A percentile compares a stretch with the other conserved stretches of the same genome.
phyloP scores from a whole-genome alignment of 2,113 vertebrate species.

The Lasiurus borealis region DNA sequence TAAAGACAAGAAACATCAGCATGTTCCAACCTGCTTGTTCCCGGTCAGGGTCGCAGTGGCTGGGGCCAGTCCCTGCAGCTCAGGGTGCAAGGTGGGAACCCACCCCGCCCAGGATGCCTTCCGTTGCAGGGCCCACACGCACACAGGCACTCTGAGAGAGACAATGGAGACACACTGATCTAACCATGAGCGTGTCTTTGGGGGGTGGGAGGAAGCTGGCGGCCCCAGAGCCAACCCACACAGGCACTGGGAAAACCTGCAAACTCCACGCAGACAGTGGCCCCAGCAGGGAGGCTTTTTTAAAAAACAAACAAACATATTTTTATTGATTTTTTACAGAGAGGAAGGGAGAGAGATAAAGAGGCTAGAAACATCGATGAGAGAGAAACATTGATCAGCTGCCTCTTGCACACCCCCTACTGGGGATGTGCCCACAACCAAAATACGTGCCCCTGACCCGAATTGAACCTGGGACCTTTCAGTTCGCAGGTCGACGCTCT shows the following conservation, averaged over 20 bases:
- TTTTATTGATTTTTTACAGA: too few relatives aligned
- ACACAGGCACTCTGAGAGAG: fast-evolving
- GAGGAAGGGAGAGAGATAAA: too few relatives aligned
- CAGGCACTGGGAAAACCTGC: too few relatives aligned
- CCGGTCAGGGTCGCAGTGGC: background rate
- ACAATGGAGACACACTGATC: background rate
- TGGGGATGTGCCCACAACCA: too few relatives aligned
- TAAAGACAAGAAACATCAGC: background rate
- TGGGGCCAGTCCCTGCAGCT: background rate
- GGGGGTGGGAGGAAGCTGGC: background rate
- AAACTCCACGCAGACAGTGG: background rate
- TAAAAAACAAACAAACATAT: too few relatives aligned
- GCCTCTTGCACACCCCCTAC: too few relatives aligned
- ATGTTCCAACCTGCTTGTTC: background rate
- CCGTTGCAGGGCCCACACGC: background rate
- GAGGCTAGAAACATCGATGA: too few relatives aligned
- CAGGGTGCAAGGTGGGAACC: background rate
- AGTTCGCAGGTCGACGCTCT: too few relatives aligned
- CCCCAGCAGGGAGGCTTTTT: background rate
- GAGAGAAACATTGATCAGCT: too few relatives aligned
- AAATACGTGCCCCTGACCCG: too few relatives aligned
- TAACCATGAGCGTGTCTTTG: too few relatives aligned
- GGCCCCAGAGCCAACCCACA: background rate
- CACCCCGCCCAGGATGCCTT: background rate
- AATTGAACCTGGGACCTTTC: too few relatives aligned